Conservation (phyloP, 2,113 vertebrate genomes). For the Datnioides undecimradiatus region DNA sequence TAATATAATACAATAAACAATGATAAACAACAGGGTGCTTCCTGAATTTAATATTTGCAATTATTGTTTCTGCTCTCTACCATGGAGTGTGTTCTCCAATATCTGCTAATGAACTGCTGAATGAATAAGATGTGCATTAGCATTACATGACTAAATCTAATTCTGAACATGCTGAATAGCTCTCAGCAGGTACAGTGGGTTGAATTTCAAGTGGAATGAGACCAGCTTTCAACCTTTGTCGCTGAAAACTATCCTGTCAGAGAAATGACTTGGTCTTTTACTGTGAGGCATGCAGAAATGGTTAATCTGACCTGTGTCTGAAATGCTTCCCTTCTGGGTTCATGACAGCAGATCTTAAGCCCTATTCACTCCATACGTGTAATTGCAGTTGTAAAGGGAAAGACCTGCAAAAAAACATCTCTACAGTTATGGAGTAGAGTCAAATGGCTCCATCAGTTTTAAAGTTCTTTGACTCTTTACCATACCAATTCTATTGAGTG, state of each 20-base stretch:
- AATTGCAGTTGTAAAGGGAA: conserved; percentile 5
- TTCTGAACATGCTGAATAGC: conserved; percentile 10
- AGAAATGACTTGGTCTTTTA: conserved; percentile 10
- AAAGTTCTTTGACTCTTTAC: not conserved
- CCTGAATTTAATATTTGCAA: not conserved
- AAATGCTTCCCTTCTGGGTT: not conserved
- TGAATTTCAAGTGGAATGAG: conserved; percentile 6
- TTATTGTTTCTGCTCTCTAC: not conserved
- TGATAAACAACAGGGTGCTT: not conserved
- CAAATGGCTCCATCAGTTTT: not conserved
- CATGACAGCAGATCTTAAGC: not conserved
- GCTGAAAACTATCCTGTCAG: not conserved
- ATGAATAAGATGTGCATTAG: not conserved
- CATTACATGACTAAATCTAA: conserved; percentile 15
- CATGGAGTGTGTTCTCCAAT: not conserved
- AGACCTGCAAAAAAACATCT: not conserved
- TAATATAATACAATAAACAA: not conserved
- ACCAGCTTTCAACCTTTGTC: not conserved
- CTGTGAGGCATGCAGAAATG: not conserved
- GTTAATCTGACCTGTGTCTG: conserved; percentile 4
- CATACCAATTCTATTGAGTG: not conserved
- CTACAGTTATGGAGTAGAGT: not conserved
- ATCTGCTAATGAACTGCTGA: conserved; percentile 14
- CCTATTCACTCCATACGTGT: not conserved
- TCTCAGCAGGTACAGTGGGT: not conserved